These are phyloP conservation scores for Camptogramma bilineatum DNA, from an alignment of 2,888 invertebrate species.

Conservation along the genomic window DNA sequence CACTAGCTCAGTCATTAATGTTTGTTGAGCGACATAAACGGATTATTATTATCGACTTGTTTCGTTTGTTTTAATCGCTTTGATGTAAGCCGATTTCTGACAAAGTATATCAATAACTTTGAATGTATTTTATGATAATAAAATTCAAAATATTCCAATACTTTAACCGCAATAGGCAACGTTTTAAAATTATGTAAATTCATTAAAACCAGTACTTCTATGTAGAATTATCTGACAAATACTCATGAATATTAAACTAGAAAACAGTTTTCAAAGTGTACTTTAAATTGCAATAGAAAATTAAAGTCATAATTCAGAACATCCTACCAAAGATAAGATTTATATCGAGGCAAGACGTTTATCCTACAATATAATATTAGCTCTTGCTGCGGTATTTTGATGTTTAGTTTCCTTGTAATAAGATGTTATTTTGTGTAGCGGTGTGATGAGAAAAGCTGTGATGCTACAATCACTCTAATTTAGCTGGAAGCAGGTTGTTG, in stretches of 20 bases:
- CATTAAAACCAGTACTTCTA: neutral
- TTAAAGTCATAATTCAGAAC: conserved; percentile 38
- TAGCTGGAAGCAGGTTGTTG: conserved; percentile 33
- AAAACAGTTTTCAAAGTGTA: conserved; percentile 23
- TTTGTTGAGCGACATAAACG: conserved; percentile 40
- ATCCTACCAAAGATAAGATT: conserved; percentile 35
- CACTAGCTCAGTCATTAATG: conserved; percentile 52
- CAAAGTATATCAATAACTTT: neutral
- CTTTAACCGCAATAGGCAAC: too few relatives aligned
- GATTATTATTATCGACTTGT: conserved; percentile 40
- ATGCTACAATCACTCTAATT: conserved; percentile 44
- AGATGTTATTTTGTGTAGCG: conserved; percentile 11
- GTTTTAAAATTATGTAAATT: neutral
- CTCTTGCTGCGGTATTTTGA: conserved; percentile 10
- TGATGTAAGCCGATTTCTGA: conserved; percentile 44
- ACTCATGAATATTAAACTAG: conserved; percentile 29
- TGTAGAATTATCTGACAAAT: conserved; percentile 35
- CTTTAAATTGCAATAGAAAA: conserved; percentile 38
- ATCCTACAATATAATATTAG: conserved; percentile 23
- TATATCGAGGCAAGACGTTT: conserved; percentile 31
- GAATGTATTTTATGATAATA: too few relatives aligned
- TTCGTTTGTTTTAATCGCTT: conserved; percentile 42
- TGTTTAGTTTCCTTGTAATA: conserved; percentile 8
- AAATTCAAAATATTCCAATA: too few relatives aligned
- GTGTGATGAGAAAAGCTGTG: conserved; percentile 18